Base-by-base conservation (phyloP, 1,140 invertebrate species). In the Andricus grossulariae region DNA sequence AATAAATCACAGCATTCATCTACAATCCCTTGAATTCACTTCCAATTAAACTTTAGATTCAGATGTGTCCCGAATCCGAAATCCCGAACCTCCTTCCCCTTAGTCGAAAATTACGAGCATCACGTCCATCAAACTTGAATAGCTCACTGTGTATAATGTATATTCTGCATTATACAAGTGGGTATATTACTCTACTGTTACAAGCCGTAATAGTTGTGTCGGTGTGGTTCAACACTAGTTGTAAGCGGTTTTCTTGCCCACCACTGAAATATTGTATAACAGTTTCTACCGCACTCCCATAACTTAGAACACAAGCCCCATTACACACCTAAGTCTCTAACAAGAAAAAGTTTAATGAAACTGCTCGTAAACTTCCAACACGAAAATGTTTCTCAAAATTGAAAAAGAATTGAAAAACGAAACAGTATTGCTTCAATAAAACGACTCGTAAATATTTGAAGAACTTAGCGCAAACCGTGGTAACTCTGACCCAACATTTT, bases 211-310 rank as follows among this genome's bases (percentile, higher is more conserved):
- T 21, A 13, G 13, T 32, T 2, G 55, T 32, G 4, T 57, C 13
- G 0, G 55, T 57, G 19, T 10, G 55, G 21, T 15, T 4, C 39
- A 45, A 45, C 39, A 45, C 39, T 45, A 45, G 39, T 45, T 45
- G 39, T 45, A 45, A 45, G 39, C 39, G 39, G 39, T 1, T 18
- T 57, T 57, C 55, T 57, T 25, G 8, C 19, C 19, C 19, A 57
- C 55, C 55, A 57, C 21, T 57, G 55, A 57, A 57, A 57, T 57
- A 57, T 57, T 57, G 19, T 57, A 21, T 18, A 57, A 57, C 19
- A 57, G 54, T 57, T 57, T 57, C 19, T 4, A 57, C 55, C 25
- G 19, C 25, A 25, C 21, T 13, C 19, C 13, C 55, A 32, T 57
- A 57, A 57, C 25, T 57, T 25, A 57, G 13, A 57, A 57, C 55